Conservation (phyloP, 2,113 vertebrate species). For the Amphiprion ocellaris region DNA sequence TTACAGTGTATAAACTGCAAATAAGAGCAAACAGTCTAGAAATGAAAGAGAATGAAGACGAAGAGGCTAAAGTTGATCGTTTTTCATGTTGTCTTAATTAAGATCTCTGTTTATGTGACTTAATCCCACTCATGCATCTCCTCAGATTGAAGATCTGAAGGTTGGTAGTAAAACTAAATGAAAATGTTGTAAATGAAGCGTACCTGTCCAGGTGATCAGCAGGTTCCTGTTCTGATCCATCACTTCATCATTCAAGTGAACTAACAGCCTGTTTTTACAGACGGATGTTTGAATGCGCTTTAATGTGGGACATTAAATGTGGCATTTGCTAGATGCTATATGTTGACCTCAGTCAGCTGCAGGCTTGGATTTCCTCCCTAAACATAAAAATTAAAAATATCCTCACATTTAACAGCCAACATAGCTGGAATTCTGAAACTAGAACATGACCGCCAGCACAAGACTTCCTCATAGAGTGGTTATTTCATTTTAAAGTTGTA, state of each 20-base stretch:
- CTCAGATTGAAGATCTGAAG: not conserved
- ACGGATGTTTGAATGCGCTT: not conserved
- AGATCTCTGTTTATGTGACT: not conserved
- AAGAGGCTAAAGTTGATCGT: too few species aligned
- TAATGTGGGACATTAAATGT: rapidly evolving
- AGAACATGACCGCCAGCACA: slow-evolving; percentile 16
- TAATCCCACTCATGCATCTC: too few species aligned
- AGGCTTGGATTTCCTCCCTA: slow-evolving; percentile 39
- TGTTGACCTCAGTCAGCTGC: not conserved
- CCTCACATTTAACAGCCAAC: slow-evolving; percentile 37
- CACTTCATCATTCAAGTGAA: not conserved
- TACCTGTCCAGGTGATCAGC: too few species aligned
- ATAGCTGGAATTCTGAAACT: slow-evolving; percentile 55
- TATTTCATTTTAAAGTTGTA: not conserved
- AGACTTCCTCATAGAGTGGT: not conserved
- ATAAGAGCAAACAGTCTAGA: too few species aligned
- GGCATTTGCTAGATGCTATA: not conserved
- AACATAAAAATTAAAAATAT: slow-evolving; percentile 61
- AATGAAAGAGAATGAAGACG: too few species aligned
- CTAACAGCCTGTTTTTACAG: not conserved
- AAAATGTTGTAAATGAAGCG: not conserved
- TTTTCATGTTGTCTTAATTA: too few species aligned
- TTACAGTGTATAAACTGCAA: too few species aligned
- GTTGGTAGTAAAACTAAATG: not conserved
- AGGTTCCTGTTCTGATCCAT: not conserved